Conservation (phyloP, 2,888 invertebrate species). For the Nudaria mundana region DNA sequence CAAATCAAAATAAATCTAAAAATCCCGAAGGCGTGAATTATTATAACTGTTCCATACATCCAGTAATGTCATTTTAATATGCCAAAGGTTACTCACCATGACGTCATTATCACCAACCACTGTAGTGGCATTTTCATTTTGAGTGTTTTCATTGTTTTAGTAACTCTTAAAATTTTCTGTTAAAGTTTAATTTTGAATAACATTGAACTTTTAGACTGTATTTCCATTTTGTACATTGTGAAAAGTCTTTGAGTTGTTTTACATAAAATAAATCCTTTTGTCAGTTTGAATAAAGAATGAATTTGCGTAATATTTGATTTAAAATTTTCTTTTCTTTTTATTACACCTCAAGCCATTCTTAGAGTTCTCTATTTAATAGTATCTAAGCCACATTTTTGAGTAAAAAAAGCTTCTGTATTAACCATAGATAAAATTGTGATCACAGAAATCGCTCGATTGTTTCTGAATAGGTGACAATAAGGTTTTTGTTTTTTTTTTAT, state of each 20-base stretch:
- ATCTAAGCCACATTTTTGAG: constrained; percentile 23
- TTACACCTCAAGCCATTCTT: constrained; percentile 6
- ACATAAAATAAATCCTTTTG: constrained; percentile 47
- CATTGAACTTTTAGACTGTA: constrained; percentile 2
- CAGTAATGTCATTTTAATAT: constrained; percentile 79
- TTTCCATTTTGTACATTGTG: constrained; percentile 15
- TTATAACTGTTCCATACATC: constrained; percentile 61
- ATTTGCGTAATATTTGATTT: constrained; percentile 31
- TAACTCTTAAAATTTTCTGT: constrained; percentile 9
- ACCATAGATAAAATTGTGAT: constrained; percentile 33
- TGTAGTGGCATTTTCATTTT: constrained; percentile 19
- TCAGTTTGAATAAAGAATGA: constrained; percentile 43
- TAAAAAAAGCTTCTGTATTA: neutral
- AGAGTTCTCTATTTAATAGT: constrained; percentile 12
- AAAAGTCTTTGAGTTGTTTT: constrained; percentile 36
- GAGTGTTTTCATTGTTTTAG: constrained; percentile 6
- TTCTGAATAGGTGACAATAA: constrained; percentile 74
- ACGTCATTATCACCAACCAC: constrained; percentile 67
- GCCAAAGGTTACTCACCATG: constrained; percentile 59
- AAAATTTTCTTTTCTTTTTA: constrained; percentile 14
- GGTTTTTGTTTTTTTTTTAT: constrained; percentile 58
- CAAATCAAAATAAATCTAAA: constrained; percentile 43
- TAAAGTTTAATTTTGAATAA: constrained; percentile 30
- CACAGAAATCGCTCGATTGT: constrained; percentile 68
- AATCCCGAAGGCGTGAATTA: constrained; percentile 64